Conservation (phyloP, 2,888 invertebrate species). For the Tuberolachnus salignus region DNA sequence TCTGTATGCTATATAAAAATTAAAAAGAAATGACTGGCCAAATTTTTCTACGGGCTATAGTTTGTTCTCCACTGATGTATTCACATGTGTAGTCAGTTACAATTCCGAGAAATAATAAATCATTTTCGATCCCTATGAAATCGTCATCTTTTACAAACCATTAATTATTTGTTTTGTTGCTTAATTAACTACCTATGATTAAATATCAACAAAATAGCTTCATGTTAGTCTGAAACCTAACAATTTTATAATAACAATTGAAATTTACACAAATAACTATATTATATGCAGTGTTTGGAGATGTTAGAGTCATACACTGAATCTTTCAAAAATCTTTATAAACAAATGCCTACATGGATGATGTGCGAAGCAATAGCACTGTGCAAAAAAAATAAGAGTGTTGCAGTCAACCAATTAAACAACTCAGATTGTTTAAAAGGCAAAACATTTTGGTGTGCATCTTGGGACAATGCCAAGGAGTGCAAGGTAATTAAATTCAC, state of each 20-base stretch:
- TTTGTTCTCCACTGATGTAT: too few species aligned
- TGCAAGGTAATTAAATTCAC: constrained; percentile 64
- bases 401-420: constrained; percentile 16
- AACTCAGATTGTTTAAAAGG: constrained; percentile 75
- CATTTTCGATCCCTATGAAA: too few species aligned
- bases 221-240: not conserved
- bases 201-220: too few species aligned
- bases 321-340: constrained; percentile 44
- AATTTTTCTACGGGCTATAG: too few species aligned
- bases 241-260: constrained; percentile 10
- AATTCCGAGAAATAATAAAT: too few species aligned
- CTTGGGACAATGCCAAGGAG: constrained; percentile 64
- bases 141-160: not conserved
- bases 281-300: constrained; percentile 52
- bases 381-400: constrained; percentile 46
- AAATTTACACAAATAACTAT: constrained; percentile 36
- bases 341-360: constrained; percentile 41
- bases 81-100: too few species aligned
- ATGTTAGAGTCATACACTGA: constrained; percentile 41
- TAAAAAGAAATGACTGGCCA: too few species aligned
- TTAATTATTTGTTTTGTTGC: too few species aligned
- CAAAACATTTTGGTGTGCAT: constrained; percentile 80
- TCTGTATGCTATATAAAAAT: too few species aligned
- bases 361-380: constrained; percentile 29
- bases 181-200: too few species aligned